Evolutionary conservation across 2,113 vertebrate species (phyloP).

Genomic region (Crotalus tigris): DNA sequence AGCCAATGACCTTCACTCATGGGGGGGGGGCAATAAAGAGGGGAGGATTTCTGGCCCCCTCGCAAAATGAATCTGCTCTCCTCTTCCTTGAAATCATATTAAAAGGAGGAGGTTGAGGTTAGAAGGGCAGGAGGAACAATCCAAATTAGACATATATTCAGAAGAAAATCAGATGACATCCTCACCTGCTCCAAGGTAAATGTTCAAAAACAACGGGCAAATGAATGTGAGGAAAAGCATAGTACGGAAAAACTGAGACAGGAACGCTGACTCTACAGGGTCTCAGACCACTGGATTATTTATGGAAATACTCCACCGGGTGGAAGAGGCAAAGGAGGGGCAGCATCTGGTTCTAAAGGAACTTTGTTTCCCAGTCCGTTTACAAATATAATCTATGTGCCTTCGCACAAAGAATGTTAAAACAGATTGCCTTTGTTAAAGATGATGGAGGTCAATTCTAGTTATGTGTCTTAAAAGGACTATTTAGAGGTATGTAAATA

Average conservation of each 20-base stretch:
- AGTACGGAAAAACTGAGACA: neutral
- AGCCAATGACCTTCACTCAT: slow-evolving; percentile 42
- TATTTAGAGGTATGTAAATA: neutral
- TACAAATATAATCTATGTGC: neutral
- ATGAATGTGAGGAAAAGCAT: neutral
- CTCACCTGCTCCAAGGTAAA: slow-evolving; percentile 1
- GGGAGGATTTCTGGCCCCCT: slow-evolving; percentile 4
- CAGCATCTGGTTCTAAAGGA: neutral
- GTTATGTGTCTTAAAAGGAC: neutral
- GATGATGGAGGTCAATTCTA: neutral
- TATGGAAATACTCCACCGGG: neutral
- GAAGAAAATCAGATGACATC: neutral
- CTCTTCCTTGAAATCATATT: slow-evolving; percentile 22
- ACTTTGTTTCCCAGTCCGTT: neutral
- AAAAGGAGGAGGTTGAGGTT: neutral
- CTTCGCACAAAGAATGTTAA: neutral
- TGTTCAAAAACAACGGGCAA: neutral
- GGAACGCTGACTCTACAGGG: neutral
- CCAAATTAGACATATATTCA: neutral
- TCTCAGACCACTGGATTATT: neutral
- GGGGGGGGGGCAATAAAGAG: neutral
- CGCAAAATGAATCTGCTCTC: neutral
- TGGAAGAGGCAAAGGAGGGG: neutral
- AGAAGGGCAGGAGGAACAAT: neutral
- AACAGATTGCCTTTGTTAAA: neutral